Evolutionary conservation across 2,888 invertebrate genomes (phyloP).

Genomic region (Phyllotreta striolata): DNA sequence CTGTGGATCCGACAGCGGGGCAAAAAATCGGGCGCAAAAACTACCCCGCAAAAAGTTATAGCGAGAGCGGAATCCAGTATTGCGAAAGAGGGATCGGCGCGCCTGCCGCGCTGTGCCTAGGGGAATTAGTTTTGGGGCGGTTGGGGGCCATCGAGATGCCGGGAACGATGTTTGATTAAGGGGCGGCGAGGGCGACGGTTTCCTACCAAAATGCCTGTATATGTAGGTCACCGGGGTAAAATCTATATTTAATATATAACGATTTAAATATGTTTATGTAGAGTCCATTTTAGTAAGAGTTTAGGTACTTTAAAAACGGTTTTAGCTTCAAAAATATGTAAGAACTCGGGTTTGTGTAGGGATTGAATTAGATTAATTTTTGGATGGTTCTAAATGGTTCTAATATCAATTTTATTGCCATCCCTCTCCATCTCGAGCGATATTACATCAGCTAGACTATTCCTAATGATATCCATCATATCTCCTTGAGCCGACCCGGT

Average conservation of each 20-base stretch:
- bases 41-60: conserved; percentile 49
- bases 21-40: conserved; percentile 58
- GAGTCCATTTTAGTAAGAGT: too few relatives aligned
- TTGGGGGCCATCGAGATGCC: conserved; percentile 45
- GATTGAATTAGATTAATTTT: too few relatives aligned
- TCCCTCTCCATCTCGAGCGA: too few relatives aligned
- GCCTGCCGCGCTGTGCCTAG: conserved; percentile 38
- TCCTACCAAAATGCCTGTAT: conserved; percentile 20
- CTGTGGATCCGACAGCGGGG: conserved; percentile 62
- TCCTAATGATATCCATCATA: too few relatives aligned
- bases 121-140: conserved; percentile 46
- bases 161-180: conserved; percentile 45
- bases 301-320: too few relatives aligned
- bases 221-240: conserved; percentile 44
- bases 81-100: conserved; percentile 40
- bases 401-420: too few relatives aligned
- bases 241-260: background rate
- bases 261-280: background rate
- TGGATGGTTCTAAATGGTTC: too few relatives aligned
- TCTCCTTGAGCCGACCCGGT: too few relatives aligned
- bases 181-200: conserved; percentile 22
- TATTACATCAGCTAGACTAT: too few relatives aligned
- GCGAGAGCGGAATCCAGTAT: conserved; percentile 45
- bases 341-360: too few relatives aligned
- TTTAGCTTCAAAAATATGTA: too few relatives aligned